Base-by-base conservation (phyloP, 1,140 invertebrate species). In the Oryctes rhinoceros region DNA sequence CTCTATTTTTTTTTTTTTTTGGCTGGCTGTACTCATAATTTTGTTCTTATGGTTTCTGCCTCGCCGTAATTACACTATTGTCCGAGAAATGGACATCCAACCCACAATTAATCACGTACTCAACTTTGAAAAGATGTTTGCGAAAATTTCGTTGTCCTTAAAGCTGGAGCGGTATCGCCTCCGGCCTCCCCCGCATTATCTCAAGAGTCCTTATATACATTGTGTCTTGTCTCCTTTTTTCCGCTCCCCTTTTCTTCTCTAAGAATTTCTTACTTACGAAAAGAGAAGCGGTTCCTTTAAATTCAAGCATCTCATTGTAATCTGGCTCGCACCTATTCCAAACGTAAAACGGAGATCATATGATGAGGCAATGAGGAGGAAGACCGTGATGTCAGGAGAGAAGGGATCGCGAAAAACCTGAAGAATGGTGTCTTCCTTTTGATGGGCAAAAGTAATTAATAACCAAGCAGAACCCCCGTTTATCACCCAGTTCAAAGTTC, bases 111-210 rank as follows among this genome's bases (percentile, higher is more conserved):
- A 59, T 59, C 53, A 59, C 15, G 53, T 59, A 59, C 18, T 59
- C 53, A 18, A 59, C 53, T 59, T 59, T 59, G n/a, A 59, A 59
- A 59, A 59, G 53, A 59, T 59, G 53, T 59, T 59, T 59, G 53
- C 53, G 53, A 59, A n/a, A 59, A 59, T n/a, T 59, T n/a, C 53
- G 53, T 59, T 59, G n/a, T 59, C 53, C 13, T 59, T 59, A n/a
- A 59, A n/a, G 18, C 15, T 15, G 53, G 53, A 59, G n/a, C 18
- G n/a, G 15, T 59, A 59, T 59, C 53, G 53, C n/a, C 15, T 7
- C 13, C 53, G 2, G 15, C 15, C n/a, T 59, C 15, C 18, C 15
- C 53, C n/a, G 53, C 15, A 59, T 59, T 18, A 59, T 59, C 7
- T 18, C 53, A 18, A 59, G 53, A 18, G 53, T 59, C 53, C 53